Percentiles rank a stretch among this genome's conserved stretches.
Evolutionary conservation across 2,888 invertebrate genomes (phyloP).

Genomic region (Spilarctia lutea): DNA sequence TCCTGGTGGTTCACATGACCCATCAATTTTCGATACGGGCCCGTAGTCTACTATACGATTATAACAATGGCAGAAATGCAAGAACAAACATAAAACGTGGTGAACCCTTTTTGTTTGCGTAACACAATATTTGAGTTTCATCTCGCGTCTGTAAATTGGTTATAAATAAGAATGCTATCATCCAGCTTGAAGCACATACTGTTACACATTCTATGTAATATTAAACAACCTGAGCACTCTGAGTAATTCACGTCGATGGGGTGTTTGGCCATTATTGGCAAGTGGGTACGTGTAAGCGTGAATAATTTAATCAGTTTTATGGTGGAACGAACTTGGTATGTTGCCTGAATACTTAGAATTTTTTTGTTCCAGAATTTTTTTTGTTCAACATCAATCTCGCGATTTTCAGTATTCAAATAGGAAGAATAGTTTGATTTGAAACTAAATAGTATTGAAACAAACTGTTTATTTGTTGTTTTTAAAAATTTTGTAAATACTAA

Average conservation of each 20-base stretch:
- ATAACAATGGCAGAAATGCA: not conserved
- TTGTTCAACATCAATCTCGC: not conserved
- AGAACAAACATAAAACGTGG: not conserved
- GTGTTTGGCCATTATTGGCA: slow-evolving; percentile 57
- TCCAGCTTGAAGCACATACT: slow-evolving; percentile 32
- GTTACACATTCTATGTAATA: slow-evolving; percentile 35
- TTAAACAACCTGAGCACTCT: slow-evolving; percentile 40
- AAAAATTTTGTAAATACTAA: no score
- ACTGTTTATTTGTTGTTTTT: no score
- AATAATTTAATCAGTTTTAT: slow-evolving; percentile 59
- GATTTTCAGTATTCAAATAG: not conserved
- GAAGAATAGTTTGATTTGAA: not conserved
- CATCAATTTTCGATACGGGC: no score
- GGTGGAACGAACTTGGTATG: not conserved
- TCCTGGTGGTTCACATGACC: no score
- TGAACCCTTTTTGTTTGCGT: not conserved
- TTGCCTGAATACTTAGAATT: not conserved
- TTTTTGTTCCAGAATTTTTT: not conserved
- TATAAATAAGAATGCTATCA: slow-evolving; percentile 24
- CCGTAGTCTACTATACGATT: not conserved
- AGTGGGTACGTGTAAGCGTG: slow-evolving; percentile 57
- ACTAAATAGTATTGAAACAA: no score
- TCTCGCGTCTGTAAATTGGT: not conserved
- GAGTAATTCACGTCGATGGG: slow-evolving; percentile 43
- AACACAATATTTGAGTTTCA: not conserved